These are phyloP conservation scores for Chrosomus eos DNA, from an alignment of 2,797 vertebrate species.

Conservation along the genomic window DNA sequence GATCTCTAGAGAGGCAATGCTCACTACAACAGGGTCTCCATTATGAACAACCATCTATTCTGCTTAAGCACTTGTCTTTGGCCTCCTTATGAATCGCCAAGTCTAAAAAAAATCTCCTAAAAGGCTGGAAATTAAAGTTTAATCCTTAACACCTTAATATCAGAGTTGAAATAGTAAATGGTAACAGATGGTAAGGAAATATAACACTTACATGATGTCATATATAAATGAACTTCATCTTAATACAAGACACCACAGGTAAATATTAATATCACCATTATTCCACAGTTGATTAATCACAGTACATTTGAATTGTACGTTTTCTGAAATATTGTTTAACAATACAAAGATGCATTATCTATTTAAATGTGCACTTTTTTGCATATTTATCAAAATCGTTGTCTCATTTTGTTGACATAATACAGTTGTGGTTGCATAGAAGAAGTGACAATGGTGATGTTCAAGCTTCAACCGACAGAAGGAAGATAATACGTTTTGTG, in stretches of 20 bases:
- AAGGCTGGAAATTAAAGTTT: neutral
- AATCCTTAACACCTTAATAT: neutral
- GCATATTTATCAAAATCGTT: neutral
- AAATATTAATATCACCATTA: neutral
- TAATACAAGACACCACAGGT: neutral
- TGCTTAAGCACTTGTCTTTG: slow-evolving; percentile 48
- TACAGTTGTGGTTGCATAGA: neutral
- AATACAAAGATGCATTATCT: neutral
- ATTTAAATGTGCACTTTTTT: neutral
- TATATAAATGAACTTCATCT: neutral
- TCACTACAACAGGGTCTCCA: slow-evolving; percentile 55
- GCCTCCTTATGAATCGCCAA: slow-evolving; percentile 31
- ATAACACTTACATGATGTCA: neutral
- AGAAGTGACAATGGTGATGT: neutral
- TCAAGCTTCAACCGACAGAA: neutral
- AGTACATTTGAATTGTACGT: neutral
- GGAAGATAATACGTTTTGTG: neutral
- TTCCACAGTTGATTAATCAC: neutral
- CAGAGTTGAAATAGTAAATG: neutral
- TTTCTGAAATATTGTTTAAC: neutral
- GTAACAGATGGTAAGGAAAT: neutral
- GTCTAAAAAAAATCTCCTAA: neutral
- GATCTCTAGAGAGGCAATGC: slow-evolving; percentile 54
- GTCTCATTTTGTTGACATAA: neutral
- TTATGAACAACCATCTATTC: slow-evolving; percentile 59